These are phyloP conservation scores for Elaeidobius kamerunicus DNA, from an alignment of 2,888 invertebrate genomes.

Conservation along the genomic window DNA sequence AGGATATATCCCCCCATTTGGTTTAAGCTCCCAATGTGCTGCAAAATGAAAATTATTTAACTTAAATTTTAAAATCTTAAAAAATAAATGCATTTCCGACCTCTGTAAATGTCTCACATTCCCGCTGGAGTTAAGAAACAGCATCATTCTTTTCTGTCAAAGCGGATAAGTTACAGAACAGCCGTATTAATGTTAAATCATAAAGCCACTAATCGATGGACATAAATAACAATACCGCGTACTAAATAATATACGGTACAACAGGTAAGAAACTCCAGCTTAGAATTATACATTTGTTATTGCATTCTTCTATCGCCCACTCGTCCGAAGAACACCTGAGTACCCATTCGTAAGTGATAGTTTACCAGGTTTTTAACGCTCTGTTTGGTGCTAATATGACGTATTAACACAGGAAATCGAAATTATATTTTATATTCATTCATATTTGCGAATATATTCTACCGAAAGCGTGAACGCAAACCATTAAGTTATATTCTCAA, in stretches of 20 bases:
- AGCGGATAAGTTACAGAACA: constrained; percentile 4
- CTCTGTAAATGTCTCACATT: not conserved
- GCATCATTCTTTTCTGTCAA: constrained; percentile 6
- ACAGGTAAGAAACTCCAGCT: not conserved
- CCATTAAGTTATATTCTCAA: no score
- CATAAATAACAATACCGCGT: constrained; percentile 14
- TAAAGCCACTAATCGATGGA: constrained; percentile 8
- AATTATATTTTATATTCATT: no score
- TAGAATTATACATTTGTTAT: constrained; percentile 5
- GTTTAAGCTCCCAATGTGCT: no score
- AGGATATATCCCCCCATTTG: no score
- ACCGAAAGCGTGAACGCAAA: no score
- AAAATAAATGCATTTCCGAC: not conserved
- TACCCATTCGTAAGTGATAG: not conserved
- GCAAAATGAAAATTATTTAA: no score
- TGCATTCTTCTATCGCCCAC: constrained; percentile 21
- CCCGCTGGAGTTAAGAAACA: constrained; percentile 4
- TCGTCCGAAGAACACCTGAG: constrained; percentile 9
- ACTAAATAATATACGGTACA: constrained; percentile 15
- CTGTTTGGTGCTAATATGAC: no score
- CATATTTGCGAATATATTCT: no score
- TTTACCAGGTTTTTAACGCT: no score
- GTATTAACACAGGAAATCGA: no score
- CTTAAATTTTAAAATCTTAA: no score
- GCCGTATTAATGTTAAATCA: constrained; percentile 12